Percentiles rank a stretch among this genome's conserved stretches.
Evolutionary conservation across 2,113 vertebrate genomes (phyloP).

Genomic region (Pteruthius melanotis): DNA sequence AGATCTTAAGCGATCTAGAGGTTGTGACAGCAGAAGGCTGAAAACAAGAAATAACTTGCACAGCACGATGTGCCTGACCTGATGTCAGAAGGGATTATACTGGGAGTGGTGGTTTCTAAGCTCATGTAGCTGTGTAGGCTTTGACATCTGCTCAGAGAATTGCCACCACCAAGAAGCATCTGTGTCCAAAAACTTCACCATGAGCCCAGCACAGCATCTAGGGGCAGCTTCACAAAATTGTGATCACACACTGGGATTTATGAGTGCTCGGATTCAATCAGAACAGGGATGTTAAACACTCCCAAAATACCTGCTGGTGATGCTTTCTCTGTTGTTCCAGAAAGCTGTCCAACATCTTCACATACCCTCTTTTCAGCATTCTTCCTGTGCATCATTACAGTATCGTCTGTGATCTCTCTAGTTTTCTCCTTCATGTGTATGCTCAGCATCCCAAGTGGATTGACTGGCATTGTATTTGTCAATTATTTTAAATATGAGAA

Average conservation of each 20-base stretch:
- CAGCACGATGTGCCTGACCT: background rate
- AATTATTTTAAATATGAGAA: background rate
- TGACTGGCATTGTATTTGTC: background rate
- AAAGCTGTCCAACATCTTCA: background rate
- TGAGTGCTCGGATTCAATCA: background rate
- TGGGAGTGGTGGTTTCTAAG: background rate
- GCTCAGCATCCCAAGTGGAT: background rate
- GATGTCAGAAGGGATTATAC: background rate
- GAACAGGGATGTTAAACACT: accelerated
- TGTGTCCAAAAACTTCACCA: background rate
- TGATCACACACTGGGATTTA: accelerated
- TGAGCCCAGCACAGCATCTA: accelerated
- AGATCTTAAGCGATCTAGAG: background rate
- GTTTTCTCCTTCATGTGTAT: background rate
- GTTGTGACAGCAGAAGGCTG: background rate
- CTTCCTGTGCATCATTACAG: background rate
- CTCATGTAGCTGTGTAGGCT: background rate
- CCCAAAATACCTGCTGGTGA: background rate
- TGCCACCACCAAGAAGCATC: background rate
- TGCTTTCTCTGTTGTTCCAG: background rate
- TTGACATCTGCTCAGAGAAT: background rate
- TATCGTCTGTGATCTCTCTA: background rate
- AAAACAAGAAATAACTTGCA: background rate
- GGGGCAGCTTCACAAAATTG: background rate
- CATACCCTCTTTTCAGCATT: background rate